These are phyloP conservation scores for Melanotaenia parkinsoni DNA, from an alignment of 2,797 vertebrate genomes.

Conservation along the genomic window DNA sequence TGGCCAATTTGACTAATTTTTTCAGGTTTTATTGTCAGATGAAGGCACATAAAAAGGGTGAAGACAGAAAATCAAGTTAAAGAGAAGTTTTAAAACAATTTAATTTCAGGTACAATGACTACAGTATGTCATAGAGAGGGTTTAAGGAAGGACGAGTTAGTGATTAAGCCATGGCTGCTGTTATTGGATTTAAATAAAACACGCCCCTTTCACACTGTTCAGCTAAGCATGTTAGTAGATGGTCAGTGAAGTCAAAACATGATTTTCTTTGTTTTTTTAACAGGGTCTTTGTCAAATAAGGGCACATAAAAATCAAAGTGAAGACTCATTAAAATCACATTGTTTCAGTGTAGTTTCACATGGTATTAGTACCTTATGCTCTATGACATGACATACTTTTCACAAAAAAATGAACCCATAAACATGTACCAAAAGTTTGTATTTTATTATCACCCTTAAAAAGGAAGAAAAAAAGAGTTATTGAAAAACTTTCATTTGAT, in stretches of 20 bases:
- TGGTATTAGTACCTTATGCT: neutral
- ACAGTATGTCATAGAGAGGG: slow-evolving; percentile 49
- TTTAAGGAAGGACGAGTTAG: slow-evolving; percentile 27
- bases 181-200: slow-evolving; percentile 2
- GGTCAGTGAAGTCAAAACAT: too few species aligned
- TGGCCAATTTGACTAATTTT: neutral
- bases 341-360: neutral
- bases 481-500: too few species aligned
- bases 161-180: neutral
- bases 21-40: neutral
- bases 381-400: neutral
- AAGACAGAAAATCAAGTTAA: slow-evolving; percentile 59
- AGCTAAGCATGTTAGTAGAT: too few species aligned
- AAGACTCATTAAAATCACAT: too few species aligned
- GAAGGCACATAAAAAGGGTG: neutral
- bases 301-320: too few species aligned
- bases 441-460: neutral
- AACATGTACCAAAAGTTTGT: neutral
- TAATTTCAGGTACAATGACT: slow-evolving; percentile 75
- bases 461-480: too few species aligned
- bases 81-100: slow-evolving; percentile 89
- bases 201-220: neutral
- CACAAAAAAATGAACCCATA: neutral
- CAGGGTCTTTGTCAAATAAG: too few species aligned
- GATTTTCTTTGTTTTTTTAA: too few species aligned